Percentiles rank a stretch among this genome's conserved stretches.
phyloP scores from a whole-genome alignment of 2,888 invertebrate genomes.

The Zhuqinia jingwanae region DNA sequence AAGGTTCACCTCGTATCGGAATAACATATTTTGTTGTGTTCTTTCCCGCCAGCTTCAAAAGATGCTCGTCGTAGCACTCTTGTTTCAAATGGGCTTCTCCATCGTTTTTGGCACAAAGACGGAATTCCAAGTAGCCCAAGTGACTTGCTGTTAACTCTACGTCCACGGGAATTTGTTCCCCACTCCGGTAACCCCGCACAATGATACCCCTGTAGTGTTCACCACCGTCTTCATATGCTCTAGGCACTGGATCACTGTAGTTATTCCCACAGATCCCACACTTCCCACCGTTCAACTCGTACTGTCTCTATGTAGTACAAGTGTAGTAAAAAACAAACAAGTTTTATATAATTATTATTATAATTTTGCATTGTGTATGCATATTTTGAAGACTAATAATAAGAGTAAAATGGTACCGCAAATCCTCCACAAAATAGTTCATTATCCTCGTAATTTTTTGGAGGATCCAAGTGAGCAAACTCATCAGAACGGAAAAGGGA shows the following conservation, averaged over 20 bases:
- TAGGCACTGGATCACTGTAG: constrained; percentile 86
- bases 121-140: constrained; percentile 80
- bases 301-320: constrained; percentile 58
- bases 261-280: constrained; percentile 90
- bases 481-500: constrained; percentile 79
- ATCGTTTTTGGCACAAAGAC: constrained; percentile 69
- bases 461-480: constrained; percentile 78
- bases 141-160: constrained; percentile 82
- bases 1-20: not conserved
- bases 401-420: constrained; percentile 67
- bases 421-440: constrained; percentile 83
- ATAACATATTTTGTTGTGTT: constrained; percentile 51
- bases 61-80: constrained; percentile 65
- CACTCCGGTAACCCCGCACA: constrained; percentile 85
- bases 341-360: not conserved
- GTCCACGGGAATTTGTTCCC: constrained; percentile 73
- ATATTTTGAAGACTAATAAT: no score
- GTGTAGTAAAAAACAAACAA: no score
- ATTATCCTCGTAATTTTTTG: constrained; percentile 83
- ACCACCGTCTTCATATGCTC: constrained; percentile 94
- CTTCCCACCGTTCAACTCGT: constrained; percentile 53
- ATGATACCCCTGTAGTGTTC: constrained; percentile 92
- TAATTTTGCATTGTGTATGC: no score
- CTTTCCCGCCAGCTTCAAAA: constrained; percentile 58
- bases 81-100: constrained; percentile 40